phyloP scores from a whole-genome alignment of 92 coral and sea anemone species.

The Virgularia gustaviana region DNA sequence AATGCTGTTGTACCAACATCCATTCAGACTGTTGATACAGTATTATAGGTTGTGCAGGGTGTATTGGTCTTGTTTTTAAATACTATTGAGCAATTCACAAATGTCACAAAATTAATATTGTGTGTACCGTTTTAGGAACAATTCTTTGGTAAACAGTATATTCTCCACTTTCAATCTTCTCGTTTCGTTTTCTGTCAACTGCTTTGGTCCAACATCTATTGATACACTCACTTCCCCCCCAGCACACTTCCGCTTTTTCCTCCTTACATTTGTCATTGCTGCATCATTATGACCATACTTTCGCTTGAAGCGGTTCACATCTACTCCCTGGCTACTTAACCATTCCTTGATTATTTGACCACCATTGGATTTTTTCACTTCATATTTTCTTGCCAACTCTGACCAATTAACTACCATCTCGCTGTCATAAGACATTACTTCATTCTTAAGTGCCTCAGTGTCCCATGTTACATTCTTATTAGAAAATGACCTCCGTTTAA shows the following conservation, averaged over 20 bases:
- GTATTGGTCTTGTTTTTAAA: neutral
- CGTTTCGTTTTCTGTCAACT: neutral
- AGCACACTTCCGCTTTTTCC: constrained; percentile 10
- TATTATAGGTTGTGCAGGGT: neutral
- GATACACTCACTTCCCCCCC: constrained; percentile 14
- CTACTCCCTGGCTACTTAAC: constrained; percentile 25
- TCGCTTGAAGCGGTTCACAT: constrained; percentile 36
- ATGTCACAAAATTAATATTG: neutral
- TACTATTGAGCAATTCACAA: neutral
- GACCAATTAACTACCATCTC: constrained; percentile 1
- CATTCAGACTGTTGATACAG: too few species aligned
- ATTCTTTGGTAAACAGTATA: constrained; percentile 31
- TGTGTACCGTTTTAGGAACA: constrained; percentile 37
- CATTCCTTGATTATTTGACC: constrained; percentile 44
- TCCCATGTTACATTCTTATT: constrained; percentile 32
- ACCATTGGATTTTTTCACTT: constrained; percentile 29
- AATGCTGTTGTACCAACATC: too few species aligned
- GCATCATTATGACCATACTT: constrained; percentile 8
- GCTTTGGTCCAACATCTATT: neutral
- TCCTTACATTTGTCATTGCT: neutral
- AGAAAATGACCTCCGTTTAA: neutral
- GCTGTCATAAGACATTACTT: neutral
- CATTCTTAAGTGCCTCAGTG: neutral
- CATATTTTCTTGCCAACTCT: constrained; percentile 33
- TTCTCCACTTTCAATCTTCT: constrained; percentile 21